A percentile compares a stretch with the other conserved stretches of the same genome.
phyloP scores from a whole-genome alignment of 2,888 invertebrate species.

The Lacanobia oleracea region DNA sequence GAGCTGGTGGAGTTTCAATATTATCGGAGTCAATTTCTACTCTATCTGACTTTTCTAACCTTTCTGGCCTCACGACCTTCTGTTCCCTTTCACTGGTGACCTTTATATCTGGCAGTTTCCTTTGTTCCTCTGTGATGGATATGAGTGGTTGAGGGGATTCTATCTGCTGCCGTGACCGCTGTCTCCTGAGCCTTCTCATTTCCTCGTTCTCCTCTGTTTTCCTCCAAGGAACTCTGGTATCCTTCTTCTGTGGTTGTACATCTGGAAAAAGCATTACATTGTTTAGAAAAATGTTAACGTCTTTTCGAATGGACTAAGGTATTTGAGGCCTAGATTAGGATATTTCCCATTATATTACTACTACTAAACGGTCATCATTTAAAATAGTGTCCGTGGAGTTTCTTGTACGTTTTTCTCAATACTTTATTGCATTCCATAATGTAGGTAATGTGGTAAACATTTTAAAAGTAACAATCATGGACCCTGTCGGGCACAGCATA shows the following conservation, averaged over 20 bases:
- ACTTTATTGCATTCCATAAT: too few relatives aligned
- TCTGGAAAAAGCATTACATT: slow-evolving; percentile 82
- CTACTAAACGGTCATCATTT: too few relatives aligned
- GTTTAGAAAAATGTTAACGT: neutral
- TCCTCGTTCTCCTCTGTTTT: slow-evolving; percentile 93
- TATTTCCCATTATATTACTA: too few relatives aligned
- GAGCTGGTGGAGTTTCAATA: slow-evolving; percentile 96
- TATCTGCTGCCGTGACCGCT: slow-evolving; percentile 89
- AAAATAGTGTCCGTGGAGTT: too few relatives aligned
- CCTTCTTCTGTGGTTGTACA: slow-evolving; percentile 93
- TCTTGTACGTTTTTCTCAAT: too few relatives aligned
- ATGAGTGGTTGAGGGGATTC: slow-evolving; percentile 85
- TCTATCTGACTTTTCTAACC: slow-evolving; percentile 88
- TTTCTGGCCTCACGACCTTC: slow-evolving; percentile 68
- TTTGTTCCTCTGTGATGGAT: slow-evolving; percentile 92
- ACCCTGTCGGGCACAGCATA: too few relatives aligned
- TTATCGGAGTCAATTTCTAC: slow-evolving; percentile 97
- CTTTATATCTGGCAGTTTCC: slow-evolving; percentile 88
- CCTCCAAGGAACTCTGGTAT: slow-evolving; percentile 94
- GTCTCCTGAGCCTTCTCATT: slow-evolving; percentile 90
- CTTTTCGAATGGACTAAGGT: too few relatives aligned
- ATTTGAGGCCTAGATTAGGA: too few relatives aligned
- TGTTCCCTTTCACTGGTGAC: slow-evolving; percentile 76
- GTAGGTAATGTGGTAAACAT: too few relatives aligned
- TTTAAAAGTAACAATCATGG: too few relatives aligned